Conservation (phyloP, 2,797 vertebrate genomes). For the Buceros bicornis region DNA sequence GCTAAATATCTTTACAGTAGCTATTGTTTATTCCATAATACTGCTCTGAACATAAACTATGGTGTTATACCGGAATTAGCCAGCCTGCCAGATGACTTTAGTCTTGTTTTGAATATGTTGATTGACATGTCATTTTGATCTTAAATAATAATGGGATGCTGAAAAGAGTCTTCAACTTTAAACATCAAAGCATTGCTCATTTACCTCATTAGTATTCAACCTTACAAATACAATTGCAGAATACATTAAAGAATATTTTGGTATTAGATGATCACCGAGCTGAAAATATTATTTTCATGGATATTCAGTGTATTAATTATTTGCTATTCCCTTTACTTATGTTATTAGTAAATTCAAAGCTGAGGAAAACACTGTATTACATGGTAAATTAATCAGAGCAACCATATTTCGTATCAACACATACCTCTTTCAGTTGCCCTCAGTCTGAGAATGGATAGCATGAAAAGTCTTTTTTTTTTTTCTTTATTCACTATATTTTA, state of each 20-base stretch:
- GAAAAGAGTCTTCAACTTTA: not conserved
- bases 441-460: not conserved
- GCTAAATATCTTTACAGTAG: not conserved
- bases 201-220: slow-evolving; percentile 8
- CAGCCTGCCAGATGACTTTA: slow-evolving; percentile 3
- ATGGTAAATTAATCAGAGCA: not conserved
- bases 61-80: slow-evolving; percentile 15
- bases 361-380: not conserved
- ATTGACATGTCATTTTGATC: slow-evolving; percentile 5
- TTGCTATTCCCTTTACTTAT: not conserved
- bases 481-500: not conserved
- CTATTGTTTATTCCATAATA: slow-evolving; percentile 17
- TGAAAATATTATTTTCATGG: slow-evolving; percentile 14
- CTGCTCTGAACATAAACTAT: not conserved
- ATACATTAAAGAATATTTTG: slow-evolving; percentile 20
- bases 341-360: not conserved
- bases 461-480: not conserved
- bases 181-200: slow-evolving; percentile 13
- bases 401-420: not conserved
- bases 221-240: not conserved
- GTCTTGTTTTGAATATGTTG: not conserved
- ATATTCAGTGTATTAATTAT: not conserved
- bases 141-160: slow-evolving; percentile 1
- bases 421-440: not conserved
- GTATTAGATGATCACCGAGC: not conserved